A percentile compares a stretch with the other conserved stretches of the same genome.
These are phyloP conservation scores for Apodemus sylvaticus DNA, from an alignment of 2,113 vertebrate species.

Conservation along the genomic window DNA sequence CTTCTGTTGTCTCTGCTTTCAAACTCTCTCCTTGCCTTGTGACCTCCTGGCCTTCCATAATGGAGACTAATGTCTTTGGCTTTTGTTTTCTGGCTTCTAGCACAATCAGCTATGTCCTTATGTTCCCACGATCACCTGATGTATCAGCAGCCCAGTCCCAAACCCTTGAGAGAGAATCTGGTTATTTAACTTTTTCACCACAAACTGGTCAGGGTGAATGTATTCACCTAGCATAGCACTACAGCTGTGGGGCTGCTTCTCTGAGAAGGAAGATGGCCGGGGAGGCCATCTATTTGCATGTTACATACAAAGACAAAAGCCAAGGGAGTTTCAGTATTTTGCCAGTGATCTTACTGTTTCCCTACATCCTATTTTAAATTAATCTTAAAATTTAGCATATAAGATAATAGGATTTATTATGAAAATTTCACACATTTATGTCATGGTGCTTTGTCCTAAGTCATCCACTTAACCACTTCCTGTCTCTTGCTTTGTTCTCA, in stretches of 20 bases:
- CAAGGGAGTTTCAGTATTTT: neutral
- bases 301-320: neutral
- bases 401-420: neutral
- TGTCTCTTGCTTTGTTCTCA: no score
- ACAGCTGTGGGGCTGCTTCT: neutral
- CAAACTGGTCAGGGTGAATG: neutral
- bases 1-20: neutral
- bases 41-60: neutral
- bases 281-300: neutral
- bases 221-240: neutral
- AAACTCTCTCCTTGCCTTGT: neutral
- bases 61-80: neutral
- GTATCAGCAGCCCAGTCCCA: neutral
- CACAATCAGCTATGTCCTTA: neutral
- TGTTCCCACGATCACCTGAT: neutral
- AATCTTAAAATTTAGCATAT: neutral
- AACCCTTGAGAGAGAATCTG: neutral
- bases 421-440: neutral
- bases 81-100: neutral
- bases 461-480: no score
- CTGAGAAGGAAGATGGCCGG: neutral
- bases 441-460: neutral
- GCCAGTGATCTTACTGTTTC: neutral
- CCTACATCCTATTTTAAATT: neutral
- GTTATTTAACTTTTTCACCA: neutral